Base-by-base conservation (phyloP, 1,140 invertebrate genomes). In the Leptinotarsa defecta region DNA sequence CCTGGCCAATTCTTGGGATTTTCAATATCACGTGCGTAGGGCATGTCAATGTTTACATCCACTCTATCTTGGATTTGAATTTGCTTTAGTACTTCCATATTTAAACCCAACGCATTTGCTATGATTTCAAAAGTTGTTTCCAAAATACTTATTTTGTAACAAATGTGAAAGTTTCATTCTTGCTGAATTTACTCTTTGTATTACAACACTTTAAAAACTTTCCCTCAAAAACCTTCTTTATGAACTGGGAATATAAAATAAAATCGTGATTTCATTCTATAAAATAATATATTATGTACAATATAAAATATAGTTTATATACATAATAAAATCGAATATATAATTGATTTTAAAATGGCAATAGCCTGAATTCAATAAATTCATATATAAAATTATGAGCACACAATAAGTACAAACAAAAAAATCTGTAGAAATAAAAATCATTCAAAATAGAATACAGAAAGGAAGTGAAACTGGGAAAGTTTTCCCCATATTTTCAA, bases 281-380 rank as follows among this genome's bases (percentile, higher is more conserved):
- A 65, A 65, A 65, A 71, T 65, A 65, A 65, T 19, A 71, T 71
- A 71, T 71, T 76, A 77, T 77, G 68, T 77, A 77, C 76, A 77
- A 74, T 77, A 77, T 74, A 77, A 77, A 76, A 76, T 76, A 77
- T 76, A 74, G 49, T 61, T 20, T 77, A 74, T 77, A 69, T 77
- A 77, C 68, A 77, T 52, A 77, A 71, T 68, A 74, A 77, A 77
- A 70, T 20, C 34, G 65, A 52, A 49, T 76, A 76, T 70, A 70
- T 71, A 67, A 68, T 68, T 65, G 62, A 43, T 43, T 43, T 43
- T 43, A 70, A 64, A 70, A 63, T 71, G 74, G 74, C 74, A 75
- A 75, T 63, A 75, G 74, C 74, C 74, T 64, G 22, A 72, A 19
- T 74, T 61, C 19, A 68, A 34, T 68, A 61, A 74, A 57, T 27